These are phyloP conservation scores for Pasiphila rectangulata DNA, from an alignment of 2,888 invertebrate genomes.

Conservation along the genomic window DNA sequence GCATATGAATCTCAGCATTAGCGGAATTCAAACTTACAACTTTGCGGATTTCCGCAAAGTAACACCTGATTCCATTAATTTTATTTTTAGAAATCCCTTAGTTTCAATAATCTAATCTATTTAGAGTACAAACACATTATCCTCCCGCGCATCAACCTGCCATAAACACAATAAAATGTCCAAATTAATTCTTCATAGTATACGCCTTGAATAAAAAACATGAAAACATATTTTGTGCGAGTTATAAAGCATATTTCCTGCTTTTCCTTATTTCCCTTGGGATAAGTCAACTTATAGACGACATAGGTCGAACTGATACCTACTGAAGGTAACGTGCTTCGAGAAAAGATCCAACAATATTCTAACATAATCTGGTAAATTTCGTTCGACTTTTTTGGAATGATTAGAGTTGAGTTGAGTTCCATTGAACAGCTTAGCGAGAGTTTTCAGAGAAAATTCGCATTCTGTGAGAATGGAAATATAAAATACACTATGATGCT, in stretches of 20 bases:
- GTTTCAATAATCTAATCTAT: too few relatives aligned
- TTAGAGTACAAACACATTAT: constrained; percentile 14
- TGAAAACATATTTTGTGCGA: constrained; percentile 66
- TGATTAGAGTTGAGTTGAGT: too few relatives aligned
- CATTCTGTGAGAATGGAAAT: too few relatives aligned
- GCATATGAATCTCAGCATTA: too few relatives aligned
- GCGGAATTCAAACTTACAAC: too few relatives aligned
- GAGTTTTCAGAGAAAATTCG: too few relatives aligned
- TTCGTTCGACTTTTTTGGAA: too few relatives aligned
- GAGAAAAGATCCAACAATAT: constrained; percentile 12
- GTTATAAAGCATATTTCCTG: constrained; percentile 67
- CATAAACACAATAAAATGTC: constrained; percentile 34
- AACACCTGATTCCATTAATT: too few relatives aligned
- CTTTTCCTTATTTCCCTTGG: constrained; percentile 76
- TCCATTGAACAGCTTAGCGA: too few relatives aligned
- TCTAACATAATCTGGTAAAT: not conserved
- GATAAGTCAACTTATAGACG: constrained; percentile 72
- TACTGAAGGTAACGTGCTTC: constrained; percentile 31
- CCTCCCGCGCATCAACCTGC: constrained; percentile 24
- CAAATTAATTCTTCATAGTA: constrained; percentile 50
- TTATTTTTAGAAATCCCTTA: too few relatives aligned
- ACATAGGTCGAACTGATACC: constrained; percentile 70
- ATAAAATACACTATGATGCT: too few relatives aligned
- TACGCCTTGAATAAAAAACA: constrained; percentile 56
- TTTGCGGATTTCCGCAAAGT: too few relatives aligned